These are phyloP conservation scores for Elysia crispata DNA, from an alignment of 2,888 invertebrate species.

Conservation along the genomic window DNA sequence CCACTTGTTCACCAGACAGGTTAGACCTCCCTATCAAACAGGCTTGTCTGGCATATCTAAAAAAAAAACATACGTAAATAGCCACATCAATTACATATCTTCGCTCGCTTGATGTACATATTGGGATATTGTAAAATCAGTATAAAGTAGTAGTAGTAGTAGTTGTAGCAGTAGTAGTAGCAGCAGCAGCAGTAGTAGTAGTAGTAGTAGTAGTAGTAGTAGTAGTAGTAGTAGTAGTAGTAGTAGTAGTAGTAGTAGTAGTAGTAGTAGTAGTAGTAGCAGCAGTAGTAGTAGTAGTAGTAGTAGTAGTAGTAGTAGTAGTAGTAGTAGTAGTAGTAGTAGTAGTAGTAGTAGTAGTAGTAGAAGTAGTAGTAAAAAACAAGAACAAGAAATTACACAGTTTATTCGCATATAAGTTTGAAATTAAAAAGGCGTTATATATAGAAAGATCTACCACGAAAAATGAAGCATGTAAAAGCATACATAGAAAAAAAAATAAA, in stretches of 20 bases:
- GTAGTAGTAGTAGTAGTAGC: not conserved
- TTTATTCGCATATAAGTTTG: no score
- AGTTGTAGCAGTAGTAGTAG: not conserved
- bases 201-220: conserved; percentile 13
- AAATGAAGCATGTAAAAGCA: no score
- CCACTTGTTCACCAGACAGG: not conserved
- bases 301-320: no score
- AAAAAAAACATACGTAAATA: not conserved
- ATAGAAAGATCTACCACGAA: no score
- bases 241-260: conserved; percentile 15
- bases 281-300: no score
- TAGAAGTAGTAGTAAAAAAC: conserved; percentile 1
- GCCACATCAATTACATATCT: no score
- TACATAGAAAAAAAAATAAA: no score
- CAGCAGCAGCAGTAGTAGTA: conserved; percentile 5
- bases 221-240: conserved; percentile 19
- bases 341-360: conserved; percentile 19
- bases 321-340: not conserved
- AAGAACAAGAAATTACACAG: no score
- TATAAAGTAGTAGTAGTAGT: no score
- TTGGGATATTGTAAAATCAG: no score
- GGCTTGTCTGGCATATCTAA: conserved; percentile 10
- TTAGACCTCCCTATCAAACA: conserved; percentile 26
- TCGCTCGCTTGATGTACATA: no score
- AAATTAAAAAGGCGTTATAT: no score